Evolutionary conservation across 2,797 vertebrate genomes (phyloP), one percentile per base, ranked within the genome.

Genomic region (Ctenopoma kingsleyae): DNA sequence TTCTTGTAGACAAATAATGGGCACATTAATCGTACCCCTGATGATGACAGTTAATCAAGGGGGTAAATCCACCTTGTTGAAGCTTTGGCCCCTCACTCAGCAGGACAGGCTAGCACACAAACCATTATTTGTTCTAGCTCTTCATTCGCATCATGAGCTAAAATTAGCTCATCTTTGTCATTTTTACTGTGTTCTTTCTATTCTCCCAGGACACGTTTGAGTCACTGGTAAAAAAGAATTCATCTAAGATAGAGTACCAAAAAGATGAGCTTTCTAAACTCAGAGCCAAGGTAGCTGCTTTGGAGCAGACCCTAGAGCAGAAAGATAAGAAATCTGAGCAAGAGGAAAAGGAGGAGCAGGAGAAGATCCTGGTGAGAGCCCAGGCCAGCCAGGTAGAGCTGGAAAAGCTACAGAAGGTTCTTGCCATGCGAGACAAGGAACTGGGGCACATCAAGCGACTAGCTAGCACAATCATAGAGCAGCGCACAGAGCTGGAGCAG

Each of bases 401-500:
- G 20, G 84, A 91, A 60, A 96, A 94, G 56, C 74, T 97, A 58
- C 94, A 96, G 80, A 92, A 92, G 5, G 79, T 95, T 38, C 87
- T 97, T n/a, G 64, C 89, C 65, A 87, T 92, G 89, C 95, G 95
- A 50, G 95, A 96, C 58, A 92, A 36, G 60, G 96, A 98, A 83
- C 87, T 96, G 83, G 91, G 86, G 32, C 78, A 92, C 27, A 78
- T 96, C 23, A 97, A 96, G 88, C 92, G 83, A 56, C 84, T 95
- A 47, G 95, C 95, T 2, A 77, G 76, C 59, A 92, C 91, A 57
- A 89, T 97, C 9, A 84, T 96, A 36, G 90, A 94, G 70, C 93
- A 96, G 81, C 93, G 95, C 60, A 95, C 90, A 9, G 94, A 97
- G 71, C 83, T 97, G 78, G 95, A 97, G 87, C 76, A 72, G 5